phyloP scores from a whole-genome alignment of 2,888 invertebrate species.

The Chymomyza caudatula region DNA sequence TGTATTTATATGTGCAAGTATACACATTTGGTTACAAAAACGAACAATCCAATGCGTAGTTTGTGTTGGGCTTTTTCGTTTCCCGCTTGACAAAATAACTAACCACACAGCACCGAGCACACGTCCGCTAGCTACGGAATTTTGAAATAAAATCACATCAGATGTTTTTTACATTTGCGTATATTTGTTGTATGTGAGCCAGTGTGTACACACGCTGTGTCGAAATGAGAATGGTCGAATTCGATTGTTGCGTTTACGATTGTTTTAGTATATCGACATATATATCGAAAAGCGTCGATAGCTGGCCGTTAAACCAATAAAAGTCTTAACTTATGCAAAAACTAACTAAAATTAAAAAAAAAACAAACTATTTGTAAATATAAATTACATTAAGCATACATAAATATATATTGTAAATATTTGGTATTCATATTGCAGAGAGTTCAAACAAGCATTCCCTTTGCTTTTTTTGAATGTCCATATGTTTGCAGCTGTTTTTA shows the following conservation, averaged over 20 bases:
- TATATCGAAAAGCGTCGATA: neutral
- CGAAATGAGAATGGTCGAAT: neutral
- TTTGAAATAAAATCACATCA: neutral
- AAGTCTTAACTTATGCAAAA: too few species aligned
- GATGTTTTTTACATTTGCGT: neutral
- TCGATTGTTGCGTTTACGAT: neutral
- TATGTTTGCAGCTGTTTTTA: conserved; percentile 38
- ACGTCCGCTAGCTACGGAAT: neutral
- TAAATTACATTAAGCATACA: too few species aligned
- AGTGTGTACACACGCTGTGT: neutral
- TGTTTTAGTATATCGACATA: neutral
- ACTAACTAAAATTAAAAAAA: too few species aligned
- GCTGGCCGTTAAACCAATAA: neutral
- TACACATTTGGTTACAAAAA: too few species aligned
- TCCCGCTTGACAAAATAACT: neutral
- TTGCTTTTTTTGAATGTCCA: conserved; percentile 9
- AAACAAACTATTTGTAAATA: too few species aligned
- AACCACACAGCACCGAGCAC: neutral
- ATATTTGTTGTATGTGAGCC: neutral
- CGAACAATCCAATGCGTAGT: neutral
- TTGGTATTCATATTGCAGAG: too few species aligned
- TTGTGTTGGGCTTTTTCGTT: neutral
- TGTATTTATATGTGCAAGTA: too few species aligned
- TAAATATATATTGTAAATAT: too few species aligned
- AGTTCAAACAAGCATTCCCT: neutral